Evolutionary conservation across 92 coral and sea anemone species (phyloP).

Genomic region (Phenganax stokvisi): DNA sequence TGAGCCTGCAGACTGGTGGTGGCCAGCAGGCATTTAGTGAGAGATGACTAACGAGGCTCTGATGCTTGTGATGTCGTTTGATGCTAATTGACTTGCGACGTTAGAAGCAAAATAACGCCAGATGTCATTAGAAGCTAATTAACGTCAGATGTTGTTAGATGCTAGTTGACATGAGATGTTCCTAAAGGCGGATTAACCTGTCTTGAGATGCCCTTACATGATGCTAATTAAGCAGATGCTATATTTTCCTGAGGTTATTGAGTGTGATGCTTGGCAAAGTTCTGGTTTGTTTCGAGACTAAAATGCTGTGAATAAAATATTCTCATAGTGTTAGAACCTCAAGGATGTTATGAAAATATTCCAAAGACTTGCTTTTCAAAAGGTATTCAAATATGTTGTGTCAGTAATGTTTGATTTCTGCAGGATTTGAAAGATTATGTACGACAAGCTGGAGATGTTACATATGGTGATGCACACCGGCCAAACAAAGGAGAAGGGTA

Average conservation of each 20-base stretch:
- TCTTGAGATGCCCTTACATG: slow-evolving; percentile 3
- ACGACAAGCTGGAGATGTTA: slow-evolving; percentile 94
- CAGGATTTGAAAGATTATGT: slow-evolving; percentile 95
- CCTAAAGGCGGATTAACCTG: background rate
- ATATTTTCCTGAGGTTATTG: background rate
- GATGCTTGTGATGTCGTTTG: slow-evolving; percentile 24
- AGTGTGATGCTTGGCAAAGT: background rate
- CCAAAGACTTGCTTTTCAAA: background rate
- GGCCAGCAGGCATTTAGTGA: slow-evolving; percentile 31
- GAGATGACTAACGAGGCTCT: slow-evolving; percentile 24
- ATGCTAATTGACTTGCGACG: background rate
- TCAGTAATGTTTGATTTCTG: background rate
- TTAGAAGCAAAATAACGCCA: too few relatives aligned
- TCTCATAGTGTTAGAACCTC: background rate
- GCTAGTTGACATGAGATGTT: too few relatives aligned
- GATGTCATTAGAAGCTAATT: too few relatives aligned
- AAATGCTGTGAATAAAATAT: background rate
- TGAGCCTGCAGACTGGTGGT: slow-evolving; percentile 24
- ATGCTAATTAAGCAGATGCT: background rate
- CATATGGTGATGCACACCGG: slow-evolving; percentile 98
- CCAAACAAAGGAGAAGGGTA: slow-evolving; percentile 94
- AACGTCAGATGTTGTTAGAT: too few relatives aligned
- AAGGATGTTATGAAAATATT: background rate
- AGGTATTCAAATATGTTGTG: background rate
- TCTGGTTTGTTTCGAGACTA: background rate